Conservation (phyloP, 2,113 vertebrate species). For the Cichladusa arquata region DNA sequence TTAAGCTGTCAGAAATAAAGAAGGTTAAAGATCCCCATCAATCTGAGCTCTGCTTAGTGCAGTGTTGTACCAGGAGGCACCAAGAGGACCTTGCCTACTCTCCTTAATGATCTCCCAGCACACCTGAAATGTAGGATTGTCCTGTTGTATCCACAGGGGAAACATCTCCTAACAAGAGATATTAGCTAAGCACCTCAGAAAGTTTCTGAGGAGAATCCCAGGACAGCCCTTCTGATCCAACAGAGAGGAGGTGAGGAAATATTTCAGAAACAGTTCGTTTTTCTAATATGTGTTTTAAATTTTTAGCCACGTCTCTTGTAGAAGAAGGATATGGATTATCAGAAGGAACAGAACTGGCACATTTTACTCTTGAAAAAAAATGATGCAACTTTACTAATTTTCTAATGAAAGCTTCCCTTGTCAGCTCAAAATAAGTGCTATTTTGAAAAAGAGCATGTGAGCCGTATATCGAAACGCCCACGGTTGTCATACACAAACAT, state of each 20-base stretch:
- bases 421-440: background rate
- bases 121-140: rapidly evolving
- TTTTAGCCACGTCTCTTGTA: background rate
- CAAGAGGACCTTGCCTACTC: background rate
- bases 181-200: background rate
- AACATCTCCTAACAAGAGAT: background rate
- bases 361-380: background rate
- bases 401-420: background rate
- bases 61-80: background rate
- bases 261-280: background rate
- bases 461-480: background rate
- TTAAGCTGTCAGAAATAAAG: background rate
- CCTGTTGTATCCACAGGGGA: background rate
- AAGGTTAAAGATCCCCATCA: background rate
- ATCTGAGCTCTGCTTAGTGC: background rate
- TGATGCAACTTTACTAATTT: background rate
- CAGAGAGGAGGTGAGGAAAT: background rate
- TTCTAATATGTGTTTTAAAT: background rate
- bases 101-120: background rate
- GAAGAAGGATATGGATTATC: background rate
- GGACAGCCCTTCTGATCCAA: background rate
- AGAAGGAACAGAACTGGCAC: background rate
- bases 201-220: background rate
- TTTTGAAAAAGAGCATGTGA: background rate
- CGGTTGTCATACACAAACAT: background rate